These are phyloP conservation scores for Habropoda laboriosa DNA, from an alignment of 1,140 invertebrate genomes.

Conservation along the genomic window DNA sequence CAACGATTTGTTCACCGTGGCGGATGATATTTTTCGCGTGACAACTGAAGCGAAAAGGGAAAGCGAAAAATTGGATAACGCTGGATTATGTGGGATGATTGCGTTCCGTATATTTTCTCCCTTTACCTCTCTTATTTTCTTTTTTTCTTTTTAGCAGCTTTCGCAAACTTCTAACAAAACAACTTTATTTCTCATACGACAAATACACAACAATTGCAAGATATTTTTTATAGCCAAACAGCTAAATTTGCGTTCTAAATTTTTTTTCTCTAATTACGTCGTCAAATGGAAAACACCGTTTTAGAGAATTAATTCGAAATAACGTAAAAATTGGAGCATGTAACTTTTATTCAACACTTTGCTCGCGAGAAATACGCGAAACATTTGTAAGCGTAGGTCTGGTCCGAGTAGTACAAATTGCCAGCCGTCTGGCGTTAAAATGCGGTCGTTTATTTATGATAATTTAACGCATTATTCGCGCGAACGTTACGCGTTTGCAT, in stretches of 20 bases:
- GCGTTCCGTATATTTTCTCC: neutral
- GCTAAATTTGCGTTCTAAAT: too few species aligned
- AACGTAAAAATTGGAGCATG: neutral
- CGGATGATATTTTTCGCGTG: conserved; percentile 1
- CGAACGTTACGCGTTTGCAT: conserved; percentile 18
- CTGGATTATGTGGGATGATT: too few species aligned
- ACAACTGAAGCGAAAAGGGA: conserved; percentile 3
- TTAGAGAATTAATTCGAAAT: neutral
- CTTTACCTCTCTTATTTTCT: neutral
- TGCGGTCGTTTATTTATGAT: conserved; percentile 37
- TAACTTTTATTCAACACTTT: neutral
- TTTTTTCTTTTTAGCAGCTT: too few species aligned
- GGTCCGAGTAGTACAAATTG: conserved; percentile 10
- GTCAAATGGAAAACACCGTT: neutral
- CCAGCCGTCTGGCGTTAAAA: conserved; percentile 11
- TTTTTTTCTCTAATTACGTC: too few species aligned
- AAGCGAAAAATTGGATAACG: neutral
- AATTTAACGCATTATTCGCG: conserved; percentile 35
- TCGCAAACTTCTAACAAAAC: too few species aligned
- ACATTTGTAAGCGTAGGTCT: conserved; percentile 27
- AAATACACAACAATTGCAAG: too few species aligned
- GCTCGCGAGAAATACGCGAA: conserved; percentile 5
- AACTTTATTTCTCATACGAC: too few species aligned
- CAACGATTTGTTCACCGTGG: neutral
- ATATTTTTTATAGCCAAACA: too few species aligned